Conservation (phyloP, 2,888 invertebrate species). For the Hypomecis punctinalis region DNA sequence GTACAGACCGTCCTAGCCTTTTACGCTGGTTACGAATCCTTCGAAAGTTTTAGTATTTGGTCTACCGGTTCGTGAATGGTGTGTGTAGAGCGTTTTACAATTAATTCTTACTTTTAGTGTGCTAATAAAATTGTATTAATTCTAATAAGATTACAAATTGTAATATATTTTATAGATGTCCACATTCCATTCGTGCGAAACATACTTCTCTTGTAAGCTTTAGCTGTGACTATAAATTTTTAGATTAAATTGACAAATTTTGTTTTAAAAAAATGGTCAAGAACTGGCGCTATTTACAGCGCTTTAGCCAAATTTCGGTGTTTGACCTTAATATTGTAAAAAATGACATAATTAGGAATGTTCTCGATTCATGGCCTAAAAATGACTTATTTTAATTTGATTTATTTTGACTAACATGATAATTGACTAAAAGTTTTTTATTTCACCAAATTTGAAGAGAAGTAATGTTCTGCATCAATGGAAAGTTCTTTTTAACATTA, state of each 20-base stretch:
- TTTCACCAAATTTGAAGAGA: constrained; percentile 48
- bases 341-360: constrained; percentile 30
- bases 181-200: constrained; percentile 81
- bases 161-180: constrained; percentile 79
- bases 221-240: not conserved
- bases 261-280: too few relatives aligned
- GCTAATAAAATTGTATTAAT: constrained; percentile 83
- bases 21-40: not conserved
- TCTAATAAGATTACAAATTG: constrained; percentile 75
- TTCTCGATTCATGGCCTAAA: constrained; percentile 24
- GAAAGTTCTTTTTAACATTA: constrained; percentile 64
- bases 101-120: constrained; percentile 81
- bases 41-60: not conserved
- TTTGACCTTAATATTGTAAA: constrained; percentile 1
- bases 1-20: too few relatives aligned
- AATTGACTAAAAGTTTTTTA: constrained; percentile 8
- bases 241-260: not conserved
- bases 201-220: constrained; percentile 66
- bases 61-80: constrained; percentile 51
- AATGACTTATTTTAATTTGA: constrained; percentile 10
- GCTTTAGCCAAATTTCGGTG: not conserved
- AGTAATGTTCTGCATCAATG: constrained; percentile 80
- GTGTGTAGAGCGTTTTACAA: constrained; percentile 72
- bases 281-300: too few relatives aligned
- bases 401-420: constrained; percentile 8